Percentiles rank a stretch among this genome's conserved stretches.
These are phyloP conservation scores for Sussaba pulchella DNA, from an alignment of 2,888 invertebrate species.

Conservation along the genomic window DNA sequence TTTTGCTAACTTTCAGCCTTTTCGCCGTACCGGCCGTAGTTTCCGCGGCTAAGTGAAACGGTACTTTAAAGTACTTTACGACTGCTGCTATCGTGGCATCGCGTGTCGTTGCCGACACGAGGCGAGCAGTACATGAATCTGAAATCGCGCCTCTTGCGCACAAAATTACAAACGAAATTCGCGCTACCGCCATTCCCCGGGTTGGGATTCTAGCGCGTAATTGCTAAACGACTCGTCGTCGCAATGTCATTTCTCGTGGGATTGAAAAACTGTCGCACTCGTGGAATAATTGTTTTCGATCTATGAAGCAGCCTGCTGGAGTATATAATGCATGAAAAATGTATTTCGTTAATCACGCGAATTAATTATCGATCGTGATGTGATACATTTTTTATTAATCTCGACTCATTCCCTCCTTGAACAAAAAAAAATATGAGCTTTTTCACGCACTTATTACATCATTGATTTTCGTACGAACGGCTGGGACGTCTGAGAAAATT, in stretches of 20 bases:
- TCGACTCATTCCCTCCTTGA: too few relatives aligned
- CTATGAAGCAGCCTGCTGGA: too few relatives aligned
- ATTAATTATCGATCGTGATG: not conserved
- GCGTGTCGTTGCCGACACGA: constrained; percentile 69
- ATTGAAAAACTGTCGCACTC: too few relatives aligned
- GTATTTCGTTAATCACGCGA: not conserved
- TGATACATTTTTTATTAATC: too few relatives aligned
- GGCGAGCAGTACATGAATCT: constrained; percentile 36
- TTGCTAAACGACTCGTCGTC: too few relatives aligned
- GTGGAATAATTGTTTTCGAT: too few relatives aligned
- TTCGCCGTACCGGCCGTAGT: constrained; percentile 66
- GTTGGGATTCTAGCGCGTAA: constrained; percentile 6
- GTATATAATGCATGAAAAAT: too few relatives aligned
- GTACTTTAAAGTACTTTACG: constrained; percentile 68
- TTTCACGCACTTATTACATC: too few relatives aligned
- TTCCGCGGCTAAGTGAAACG: constrained; percentile 66
- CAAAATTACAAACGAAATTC: constrained; percentile 46
- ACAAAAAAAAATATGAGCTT: too few relatives aligned
- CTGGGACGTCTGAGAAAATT: too few relatives aligned
- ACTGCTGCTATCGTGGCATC: constrained; percentile 52
- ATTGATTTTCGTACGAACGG: too few relatives aligned
- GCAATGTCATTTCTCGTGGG: too few relatives aligned
- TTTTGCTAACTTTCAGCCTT: constrained; percentile 67
- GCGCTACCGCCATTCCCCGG: constrained; percentile 8
- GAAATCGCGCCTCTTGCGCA: constrained; percentile 15